Base-by-base conservation (phyloP, 2,888 invertebrate genomes). In the Drosophila pseudotalamancana region DNA sequence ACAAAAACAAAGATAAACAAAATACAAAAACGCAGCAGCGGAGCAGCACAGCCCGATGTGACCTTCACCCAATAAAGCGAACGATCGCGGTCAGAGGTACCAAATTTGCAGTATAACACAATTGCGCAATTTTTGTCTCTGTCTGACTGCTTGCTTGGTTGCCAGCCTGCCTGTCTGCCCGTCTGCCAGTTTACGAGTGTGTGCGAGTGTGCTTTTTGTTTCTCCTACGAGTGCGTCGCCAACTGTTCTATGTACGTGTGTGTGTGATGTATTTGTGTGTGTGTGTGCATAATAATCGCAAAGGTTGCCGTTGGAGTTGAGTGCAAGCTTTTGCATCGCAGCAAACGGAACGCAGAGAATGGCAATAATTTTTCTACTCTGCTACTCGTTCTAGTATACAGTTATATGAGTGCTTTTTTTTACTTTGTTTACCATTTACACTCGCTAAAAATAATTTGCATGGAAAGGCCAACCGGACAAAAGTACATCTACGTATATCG, bases 21-120 rank as follows among this genome's bases (percentile, higher is more conserved):
- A 54, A 54, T 46, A 16, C 27, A 53, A 42, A 53, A 53, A 34
- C 14, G 53, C 53, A 54, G 43, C 53, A 54, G 43, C 32, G 35
- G 23, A 32, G 51, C 51, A 51, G 43, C 51, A 60, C 69, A 55
- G 76, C 39, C 48, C 55, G 62, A 61, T 64, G 51, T 65, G 80
- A 86, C 80, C 80, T 80, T 80, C 80, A 86, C 87, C 80, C 80
- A 80, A 83, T 80, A 86, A 80, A 83, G 61, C 83, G 63, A 64
- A 61, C 54, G 57, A 77, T 64, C 56, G 45, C 64, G 84, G 76
- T 75, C 79, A 86, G 57, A 78, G 83, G 78, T 60, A 72, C 50
- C 42, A 51, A 56, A 70, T 83, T 81, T 82, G 79, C 79, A 82
- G 74, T 77, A 61, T 40, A 77, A 79, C 60, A 85, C 69, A 79